A percentile compares a stretch with the other conserved stretches of the same genome.
phyloP scores from a whole-genome alignment of 2,888 invertebrate species.

The Scaptomyza parva region DNA sequence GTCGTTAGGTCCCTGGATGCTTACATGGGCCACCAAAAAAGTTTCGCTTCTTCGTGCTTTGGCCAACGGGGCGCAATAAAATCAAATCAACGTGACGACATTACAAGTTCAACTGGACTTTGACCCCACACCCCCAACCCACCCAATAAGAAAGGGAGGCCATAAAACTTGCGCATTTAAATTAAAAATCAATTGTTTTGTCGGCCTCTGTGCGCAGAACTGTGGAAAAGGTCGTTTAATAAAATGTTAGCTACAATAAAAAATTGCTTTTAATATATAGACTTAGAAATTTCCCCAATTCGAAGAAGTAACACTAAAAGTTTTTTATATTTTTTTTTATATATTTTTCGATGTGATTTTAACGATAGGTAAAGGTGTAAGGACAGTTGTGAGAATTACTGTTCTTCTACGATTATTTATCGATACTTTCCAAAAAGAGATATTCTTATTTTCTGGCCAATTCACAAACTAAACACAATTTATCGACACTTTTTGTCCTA shows the following conservation, averaged over 20 bases:
- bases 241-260: too few species aligned
- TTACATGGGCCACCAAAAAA: slow-evolving; percentile 6
- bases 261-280: too few species aligned
- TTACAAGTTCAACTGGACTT: slow-evolving; percentile 47
- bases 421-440: not conserved
- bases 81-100: slow-evolving; percentile 80
- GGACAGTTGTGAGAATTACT: too few species aligned
- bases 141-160: slow-evolving; percentile 10
- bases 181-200: slow-evolving; percentile 77
- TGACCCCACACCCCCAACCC: not conserved
- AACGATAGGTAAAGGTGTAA: too few species aligned
- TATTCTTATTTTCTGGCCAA: too few species aligned
- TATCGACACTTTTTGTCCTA: slow-evolving; percentile 7
- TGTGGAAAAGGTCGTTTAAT: slow-evolving; percentile 9
- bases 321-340: too few species aligned
- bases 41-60: slow-evolving; percentile 22
- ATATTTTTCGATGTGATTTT: too few species aligned
- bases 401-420: too few species aligned
- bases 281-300: too few species aligned
- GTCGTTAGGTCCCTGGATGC: slow-evolving; percentile 8
- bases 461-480: not conserved
- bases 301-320: too few species aligned
- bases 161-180: slow-evolving; percentile 72
- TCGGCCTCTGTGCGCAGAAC: not conserved
- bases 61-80: slow-evolving; percentile 67